phyloP scores from a whole-genome alignment of 2,888 invertebrate species.

The Himalopsyche tibetana region DNA sequence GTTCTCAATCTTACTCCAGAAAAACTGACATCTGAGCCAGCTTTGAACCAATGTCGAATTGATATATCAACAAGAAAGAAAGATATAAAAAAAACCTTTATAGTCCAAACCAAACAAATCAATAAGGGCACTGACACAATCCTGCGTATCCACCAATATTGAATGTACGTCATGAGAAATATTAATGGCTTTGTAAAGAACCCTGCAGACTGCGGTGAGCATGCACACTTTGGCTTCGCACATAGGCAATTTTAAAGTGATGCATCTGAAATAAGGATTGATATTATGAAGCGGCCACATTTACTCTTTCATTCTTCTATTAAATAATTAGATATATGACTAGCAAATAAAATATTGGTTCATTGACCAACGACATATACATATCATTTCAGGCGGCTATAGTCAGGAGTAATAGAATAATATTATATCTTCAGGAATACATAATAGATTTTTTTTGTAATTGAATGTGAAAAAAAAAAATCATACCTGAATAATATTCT shows the following conservation, averaged over 20 bases:
- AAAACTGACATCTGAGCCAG: too few relatives aligned
- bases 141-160: conserved; percentile 72
- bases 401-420: too few relatives aligned
- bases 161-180: conserved; percentile 70
- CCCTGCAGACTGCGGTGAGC: conserved; percentile 73
- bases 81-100: conserved; percentile 67
- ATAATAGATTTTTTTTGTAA: not conserved
- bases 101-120: conserved; percentile 71
- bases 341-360: too few relatives aligned
- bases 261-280: conserved; percentile 69
- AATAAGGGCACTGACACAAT: conserved; percentile 72
- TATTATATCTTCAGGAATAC: too few relatives aligned
- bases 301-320: too few relatives aligned
- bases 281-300: not conserved
- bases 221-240: conserved; percentile 73
- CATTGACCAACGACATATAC: too few relatives aligned
- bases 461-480: not conserved
- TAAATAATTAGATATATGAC: too few relatives aligned
- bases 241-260: conserved; percentile 66
- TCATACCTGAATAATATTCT: conserved; percentile 74
- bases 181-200: conserved; percentile 72
- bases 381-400: too few relatives aligned
- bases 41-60: too few relatives aligned
- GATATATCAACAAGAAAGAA: not conserved
- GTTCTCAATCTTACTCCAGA: too few relatives aligned